Conservation (phyloP, 2,888 invertebrate species). For the Mythimna pallens region DNA sequence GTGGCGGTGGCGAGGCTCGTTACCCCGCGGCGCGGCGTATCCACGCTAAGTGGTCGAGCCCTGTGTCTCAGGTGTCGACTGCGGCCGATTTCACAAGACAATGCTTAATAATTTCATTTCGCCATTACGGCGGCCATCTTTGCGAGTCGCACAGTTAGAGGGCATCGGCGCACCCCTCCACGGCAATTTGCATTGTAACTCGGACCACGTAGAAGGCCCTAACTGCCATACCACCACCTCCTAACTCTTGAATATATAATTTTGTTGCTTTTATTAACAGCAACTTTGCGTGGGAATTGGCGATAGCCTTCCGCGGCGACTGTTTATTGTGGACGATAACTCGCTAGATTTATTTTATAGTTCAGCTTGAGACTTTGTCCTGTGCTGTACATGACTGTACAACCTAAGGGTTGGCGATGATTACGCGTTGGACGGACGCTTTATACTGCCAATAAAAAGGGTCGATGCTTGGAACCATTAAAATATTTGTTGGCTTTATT, state of each 20-base stretch:
- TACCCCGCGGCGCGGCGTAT: constrained; percentile 72
- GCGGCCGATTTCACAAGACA: constrained; percentile 91
- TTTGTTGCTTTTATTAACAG: constrained; percentile 90
- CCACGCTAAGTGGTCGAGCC: constrained; percentile 79
- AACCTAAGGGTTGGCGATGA: constrained; percentile 77
- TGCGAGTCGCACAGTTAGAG: constrained; percentile 89
- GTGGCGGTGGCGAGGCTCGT: constrained; percentile 45
- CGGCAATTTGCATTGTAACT: constrained; percentile 90
- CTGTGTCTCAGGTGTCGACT: constrained; percentile 90
- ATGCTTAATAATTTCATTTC: constrained; percentile 91
- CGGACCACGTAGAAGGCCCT: constrained; percentile 89
- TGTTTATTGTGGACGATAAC: constrained; percentile 89
- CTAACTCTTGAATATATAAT: constrained; percentile 91
- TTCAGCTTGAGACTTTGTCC: constrained; percentile 85
- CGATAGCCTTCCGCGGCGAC: constrained; percentile 89
- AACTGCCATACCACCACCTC: constrained; percentile 89
- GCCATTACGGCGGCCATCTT: constrained; percentile 90
- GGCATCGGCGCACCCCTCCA: constrained; percentile 89
- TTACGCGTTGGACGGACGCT: constrained; percentile 74
- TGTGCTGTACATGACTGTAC: constrained; percentile 41
- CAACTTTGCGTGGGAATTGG: constrained; percentile 90
- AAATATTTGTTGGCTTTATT: constrained; percentile 90
- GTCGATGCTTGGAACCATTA: constrained; percentile 86
- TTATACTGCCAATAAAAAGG: constrained; percentile 88
- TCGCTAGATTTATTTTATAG: constrained; percentile 90